These are phyloP conservation scores for Aegotheles bennettii DNA, from an alignment of 2,113 vertebrate species.

Conservation along the genomic window DNA sequence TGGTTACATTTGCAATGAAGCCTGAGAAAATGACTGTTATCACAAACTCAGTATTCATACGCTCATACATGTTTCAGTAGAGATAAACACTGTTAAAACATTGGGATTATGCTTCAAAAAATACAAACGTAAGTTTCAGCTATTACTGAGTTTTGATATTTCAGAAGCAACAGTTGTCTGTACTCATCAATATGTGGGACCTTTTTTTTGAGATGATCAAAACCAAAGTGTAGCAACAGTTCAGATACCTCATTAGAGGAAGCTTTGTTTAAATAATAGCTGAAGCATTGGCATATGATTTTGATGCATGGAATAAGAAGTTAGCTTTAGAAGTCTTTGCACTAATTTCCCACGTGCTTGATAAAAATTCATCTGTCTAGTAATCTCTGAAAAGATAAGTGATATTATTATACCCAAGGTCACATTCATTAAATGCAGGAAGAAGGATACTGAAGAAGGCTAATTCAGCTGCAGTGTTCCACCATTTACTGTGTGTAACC, in stretches of 20 bases:
- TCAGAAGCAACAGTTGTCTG: background rate
- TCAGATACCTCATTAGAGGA: background rate
- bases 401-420: background rate
- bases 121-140: background rate
- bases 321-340: background rate
- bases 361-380: background rate
- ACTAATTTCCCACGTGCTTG: background rate
- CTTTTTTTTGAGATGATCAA: background rate
- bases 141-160: background rate
- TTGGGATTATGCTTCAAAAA: background rate
- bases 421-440: background rate
- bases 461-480: background rate
- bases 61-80: background rate
- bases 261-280: background rate
- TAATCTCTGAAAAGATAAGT: background rate
- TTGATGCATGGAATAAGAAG: background rate
- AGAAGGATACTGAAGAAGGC: background rate
- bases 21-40: background rate
- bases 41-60: background rate
- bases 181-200: accelerated
- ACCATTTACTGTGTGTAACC: background rate
- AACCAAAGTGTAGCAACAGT: background rate
- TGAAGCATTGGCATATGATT: background rate
- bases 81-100: background rate
- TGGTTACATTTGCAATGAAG: background rate